Evolutionary conservation across 37 sponge, comb jelly and placozoan species (phyloP), one percentile per base, ranked within the genome.

Genomic region (Cladorhizidae sp.): DNA sequence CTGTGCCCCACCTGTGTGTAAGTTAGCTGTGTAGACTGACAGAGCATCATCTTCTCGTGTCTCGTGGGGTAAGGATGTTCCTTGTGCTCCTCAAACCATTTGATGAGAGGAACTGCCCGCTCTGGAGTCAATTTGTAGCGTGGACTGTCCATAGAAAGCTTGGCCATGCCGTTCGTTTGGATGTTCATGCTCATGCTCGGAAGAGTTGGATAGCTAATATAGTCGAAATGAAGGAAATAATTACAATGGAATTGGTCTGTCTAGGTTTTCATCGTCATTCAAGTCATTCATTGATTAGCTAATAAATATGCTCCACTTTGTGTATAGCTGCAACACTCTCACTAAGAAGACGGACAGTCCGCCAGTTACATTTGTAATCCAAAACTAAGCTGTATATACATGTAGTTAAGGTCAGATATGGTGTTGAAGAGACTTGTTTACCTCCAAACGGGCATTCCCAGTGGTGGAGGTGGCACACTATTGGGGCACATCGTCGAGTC

Each of bases 31-130:
- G 94, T 94, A 15, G 74, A 40, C 49, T 90, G 88, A 50, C 94
- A 94, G 3, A 94, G 88, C 1, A 75, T 64, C 18, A 94, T 87
- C 58, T 94, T 94, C 42, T 94, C 94, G 54, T 87, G 84, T 35
- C 94, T 42, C 23, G 83, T 87, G 5, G 94, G 94, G 69, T 94
- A 94, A 25, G 94, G 94, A 84, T 94, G 94, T 23, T 87, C 85
- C 36, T 87, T 86, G 74, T 94, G 94, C 26, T 94, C 90, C 32
- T 94, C 94, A 76, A 86, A 94, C 94, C 94, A 94, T 31, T 87
- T 80, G 22, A 89, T 80, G 21, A 94, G 78, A 0, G 94, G 90
- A 14, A 82, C 25, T 2, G 94, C 94, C 62, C 90, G 67, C 79
- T 94, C 94, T 22, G 90, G 90, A 8, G 94, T 94, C 62, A 94